Percentiles rank a stretch among this genome's conserved stretches.
Conservation (phyloP, 2,113 vertebrate species). For the Microcebus tavaratra region DNA sequence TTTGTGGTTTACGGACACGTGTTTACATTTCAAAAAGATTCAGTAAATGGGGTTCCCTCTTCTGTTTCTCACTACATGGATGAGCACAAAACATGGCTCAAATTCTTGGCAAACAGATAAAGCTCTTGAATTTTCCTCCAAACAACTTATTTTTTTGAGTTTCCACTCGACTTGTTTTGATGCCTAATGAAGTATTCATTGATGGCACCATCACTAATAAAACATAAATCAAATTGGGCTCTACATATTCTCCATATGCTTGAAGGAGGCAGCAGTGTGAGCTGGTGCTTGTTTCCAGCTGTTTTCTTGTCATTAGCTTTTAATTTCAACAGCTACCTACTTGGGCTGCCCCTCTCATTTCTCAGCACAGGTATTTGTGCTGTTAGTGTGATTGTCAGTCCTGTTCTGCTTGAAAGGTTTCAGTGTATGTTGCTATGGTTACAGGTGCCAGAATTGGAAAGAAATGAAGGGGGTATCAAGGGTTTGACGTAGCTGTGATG, state of each 20-base stretch:
- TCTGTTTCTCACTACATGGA: not conserved
- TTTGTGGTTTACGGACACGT: slow-evolving; percentile 71
- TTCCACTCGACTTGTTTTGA: slow-evolving; percentile 55
- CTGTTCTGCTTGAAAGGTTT: slow-evolving; percentile 88
- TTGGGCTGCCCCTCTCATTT: slow-evolving; percentile 75
- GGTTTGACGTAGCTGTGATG: slow-evolving; percentile 80
- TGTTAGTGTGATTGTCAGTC: slow-evolving; percentile 86
- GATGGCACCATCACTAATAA: slow-evolving; percentile 44
- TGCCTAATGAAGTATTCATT: slow-evolving; percentile 65
- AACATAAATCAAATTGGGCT: slow-evolving; percentile 54
- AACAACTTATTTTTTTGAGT: slow-evolving; percentile 77
- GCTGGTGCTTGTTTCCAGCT: slow-evolving; percentile 82
- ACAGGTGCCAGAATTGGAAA: slow-evolving; percentile 85
- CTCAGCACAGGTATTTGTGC: slow-evolving; percentile 83
- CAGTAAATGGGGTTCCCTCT: slow-evolving; percentile 21
- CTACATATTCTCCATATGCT: slow-evolving; percentile 62
- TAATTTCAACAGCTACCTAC: slow-evolving; percentile 86
- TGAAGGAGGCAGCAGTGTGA: slow-evolving; percentile 58
- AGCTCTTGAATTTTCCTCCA: slow-evolving; percentile 64
- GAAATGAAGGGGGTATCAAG: slow-evolving; percentile 84
- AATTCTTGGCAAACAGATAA: slow-evolving; percentile 5
- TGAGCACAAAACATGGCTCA: not conserved
- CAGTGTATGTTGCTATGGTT: slow-evolving; percentile 87
- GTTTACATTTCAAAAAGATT: slow-evolving; percentile 72
- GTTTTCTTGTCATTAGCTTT: slow-evolving; percentile 88